Base-by-base conservation (phyloP, 2,888 invertebrate species). In the Drosophila kambysellisi region DNA sequence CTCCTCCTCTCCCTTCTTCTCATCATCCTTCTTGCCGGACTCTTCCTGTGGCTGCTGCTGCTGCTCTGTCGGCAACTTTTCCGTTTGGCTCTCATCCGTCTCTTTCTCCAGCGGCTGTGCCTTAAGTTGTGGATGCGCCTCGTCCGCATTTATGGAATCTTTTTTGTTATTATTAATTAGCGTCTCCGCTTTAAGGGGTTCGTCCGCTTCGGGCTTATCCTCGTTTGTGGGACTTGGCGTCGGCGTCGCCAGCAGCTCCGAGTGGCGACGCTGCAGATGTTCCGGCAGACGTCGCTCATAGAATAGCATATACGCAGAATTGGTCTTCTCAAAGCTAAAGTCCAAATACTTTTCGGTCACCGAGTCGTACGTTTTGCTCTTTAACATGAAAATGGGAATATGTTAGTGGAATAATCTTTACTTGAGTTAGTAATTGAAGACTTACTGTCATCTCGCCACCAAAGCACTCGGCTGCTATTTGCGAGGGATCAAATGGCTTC, bases 301-400 rank as follows among this genome's bases (percentile, higher is more conserved):
- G 93, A 99, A 99, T 83, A 99, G 92, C 99, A 99, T 99, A 93
- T 99, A 99, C 1, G 99, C 99, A 91, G 98, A 98, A 93, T 99
- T 98, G 4, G 98, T 98, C 94, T 99, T 99, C 93, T 99, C 99
- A 92, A 98, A 98, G 88, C 98, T 98, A 92, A 99, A 98, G 93
- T 99, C 99, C 96, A 99, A 97, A 92, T 98, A 99, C 92, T 98
- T 98, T 89, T 99, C 99, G 11, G 98, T 98, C 32, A 98, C 98
- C 0, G 98, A 97, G 92, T 99, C 99, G 92, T 98, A 99, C 0
- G 98, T 98, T 94, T 98, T 98, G 91, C 98, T 98, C 96, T 97
- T 93, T 25, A 75, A 57, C 57, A n/a, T 11, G 7, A 8, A 32
- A 35, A 17, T 4, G 0, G 56, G 4, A 51, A 43, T 33, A 11